Conservation (phyloP, 2,888 invertebrate genomes). For the Hypolimnas misippus region DNA sequence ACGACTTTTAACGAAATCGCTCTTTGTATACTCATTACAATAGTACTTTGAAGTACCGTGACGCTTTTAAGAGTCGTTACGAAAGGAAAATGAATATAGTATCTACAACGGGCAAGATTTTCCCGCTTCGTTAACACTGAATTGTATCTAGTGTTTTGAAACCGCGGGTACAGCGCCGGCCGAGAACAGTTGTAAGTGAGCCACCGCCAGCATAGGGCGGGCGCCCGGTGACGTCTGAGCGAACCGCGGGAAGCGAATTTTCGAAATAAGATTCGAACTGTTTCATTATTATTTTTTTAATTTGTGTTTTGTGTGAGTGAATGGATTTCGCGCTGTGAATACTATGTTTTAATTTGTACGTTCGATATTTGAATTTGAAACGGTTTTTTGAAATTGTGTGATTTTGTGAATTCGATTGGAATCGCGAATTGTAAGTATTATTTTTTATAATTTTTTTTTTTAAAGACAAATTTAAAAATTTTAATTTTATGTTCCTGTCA, state of each 20-base stretch:
- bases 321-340: not conserved
- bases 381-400: not conserved
- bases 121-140: constrained; percentile 34
- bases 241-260: constrained; percentile 9
- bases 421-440: not conserved
- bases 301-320: constrained; percentile 5
- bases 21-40: constrained; percentile 10
- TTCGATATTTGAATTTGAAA: too few species aligned
- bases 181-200: constrained; percentile 43
- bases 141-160: constrained; percentile 14
- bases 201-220: constrained; percentile 40
- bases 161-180: constrained; percentile 2
- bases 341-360: too few species aligned
- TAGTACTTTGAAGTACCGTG: constrained; percentile 21
- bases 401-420: not conserved
- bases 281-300: constrained; percentile 4
- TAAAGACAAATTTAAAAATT: too few species aligned
- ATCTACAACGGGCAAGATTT: constrained; percentile 37
- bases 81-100: constrained; percentile 29
- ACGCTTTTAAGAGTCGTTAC: constrained; percentile 29
- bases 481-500: too few species aligned
- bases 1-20: not conserved
- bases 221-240: constrained; percentile 21
- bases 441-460: not conserved
- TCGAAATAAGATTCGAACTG: constrained; percentile 1